Percentiles rank a stretch among this genome's conserved stretches.
These are phyloP conservation scores for Centropus unirufus DNA, from an alignment of 2,113 vertebrate genomes.

Conservation along the genomic window DNA sequence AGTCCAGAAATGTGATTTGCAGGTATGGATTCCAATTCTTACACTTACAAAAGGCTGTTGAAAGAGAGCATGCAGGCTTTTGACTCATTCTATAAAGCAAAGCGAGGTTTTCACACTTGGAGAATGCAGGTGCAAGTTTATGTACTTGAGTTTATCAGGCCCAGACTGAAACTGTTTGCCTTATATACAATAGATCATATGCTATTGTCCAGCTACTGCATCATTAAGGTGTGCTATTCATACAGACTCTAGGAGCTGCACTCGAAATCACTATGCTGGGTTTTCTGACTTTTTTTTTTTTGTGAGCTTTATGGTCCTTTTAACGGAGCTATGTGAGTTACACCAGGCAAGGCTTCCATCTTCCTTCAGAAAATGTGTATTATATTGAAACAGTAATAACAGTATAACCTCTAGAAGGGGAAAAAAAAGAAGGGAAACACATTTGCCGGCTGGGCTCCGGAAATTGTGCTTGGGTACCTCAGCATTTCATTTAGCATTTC, in stretches of 20 bases:
- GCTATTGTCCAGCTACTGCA: constrained; percentile 29
- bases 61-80: constrained; percentile 11
- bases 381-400: not conserved
- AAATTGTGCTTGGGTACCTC: not conserved
- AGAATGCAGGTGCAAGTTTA: constrained; percentile 43
- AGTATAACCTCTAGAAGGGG: not conserved
- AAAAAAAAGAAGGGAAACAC: not conserved
- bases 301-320: constrained; percentile 11
- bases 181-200: constrained; percentile 12
- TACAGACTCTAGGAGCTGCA: not conserved
- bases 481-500: not conserved
- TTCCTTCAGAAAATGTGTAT: not conserved
- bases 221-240: not conserved
- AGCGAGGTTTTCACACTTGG: constrained; percentile 37
- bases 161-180: not conserved
- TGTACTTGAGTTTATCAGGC: constrained; percentile 26
- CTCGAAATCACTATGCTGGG: not conserved
- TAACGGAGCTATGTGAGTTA: not conserved
- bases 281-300: not conserved
- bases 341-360: not conserved
- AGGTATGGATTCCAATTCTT: not conserved
- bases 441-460: not conserved
- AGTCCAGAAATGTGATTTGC: not conserved
- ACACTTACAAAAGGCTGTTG: not conserved
- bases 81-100: constrained; percentile 1